Conservation (phyloP, 2,113 vertebrate species). For the Motacilla alba region DNA sequence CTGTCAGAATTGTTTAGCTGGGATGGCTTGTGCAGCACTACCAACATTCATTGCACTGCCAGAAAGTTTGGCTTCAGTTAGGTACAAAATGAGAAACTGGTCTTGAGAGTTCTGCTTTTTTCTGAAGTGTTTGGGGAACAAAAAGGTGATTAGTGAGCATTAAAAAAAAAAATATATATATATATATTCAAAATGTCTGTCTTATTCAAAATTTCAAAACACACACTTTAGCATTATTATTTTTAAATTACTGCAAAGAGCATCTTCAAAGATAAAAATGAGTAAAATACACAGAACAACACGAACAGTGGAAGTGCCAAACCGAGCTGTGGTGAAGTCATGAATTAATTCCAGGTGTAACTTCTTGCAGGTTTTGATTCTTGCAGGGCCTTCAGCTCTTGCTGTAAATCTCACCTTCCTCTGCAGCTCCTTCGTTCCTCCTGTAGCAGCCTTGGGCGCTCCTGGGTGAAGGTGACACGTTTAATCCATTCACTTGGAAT, state of each 20-base stretch:
- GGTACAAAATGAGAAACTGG: background rate
- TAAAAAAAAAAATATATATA: background rate
- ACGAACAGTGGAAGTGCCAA: background rate
- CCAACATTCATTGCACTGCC: background rate
- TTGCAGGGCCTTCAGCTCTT: background rate
- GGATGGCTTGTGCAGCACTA: background rate
- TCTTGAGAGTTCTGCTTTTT: background rate
- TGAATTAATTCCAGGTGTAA: background rate
- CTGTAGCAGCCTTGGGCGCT: rapidly evolving
- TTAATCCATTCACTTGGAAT: background rate
- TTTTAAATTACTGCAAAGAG: background rate
- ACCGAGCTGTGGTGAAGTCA: background rate
- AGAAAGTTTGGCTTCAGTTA: background rate
- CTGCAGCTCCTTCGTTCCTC: background rate
- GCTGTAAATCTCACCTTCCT: background rate
- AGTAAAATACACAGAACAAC: background rate
- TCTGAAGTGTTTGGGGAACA: background rate
- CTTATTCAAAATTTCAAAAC: background rate
- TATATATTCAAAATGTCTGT: background rate
- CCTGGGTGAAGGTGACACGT: background rate
- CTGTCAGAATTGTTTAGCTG: background rate
- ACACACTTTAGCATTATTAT: background rate
- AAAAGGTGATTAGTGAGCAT: background rate
- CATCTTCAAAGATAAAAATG: background rate
- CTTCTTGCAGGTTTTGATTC: background rate